Percentiles rank a stretch among this genome's conserved stretches.
Evolutionary conservation across 2,888 invertebrate genomes (phyloP).

Genomic region (Meliscaeva auricollis): DNA sequence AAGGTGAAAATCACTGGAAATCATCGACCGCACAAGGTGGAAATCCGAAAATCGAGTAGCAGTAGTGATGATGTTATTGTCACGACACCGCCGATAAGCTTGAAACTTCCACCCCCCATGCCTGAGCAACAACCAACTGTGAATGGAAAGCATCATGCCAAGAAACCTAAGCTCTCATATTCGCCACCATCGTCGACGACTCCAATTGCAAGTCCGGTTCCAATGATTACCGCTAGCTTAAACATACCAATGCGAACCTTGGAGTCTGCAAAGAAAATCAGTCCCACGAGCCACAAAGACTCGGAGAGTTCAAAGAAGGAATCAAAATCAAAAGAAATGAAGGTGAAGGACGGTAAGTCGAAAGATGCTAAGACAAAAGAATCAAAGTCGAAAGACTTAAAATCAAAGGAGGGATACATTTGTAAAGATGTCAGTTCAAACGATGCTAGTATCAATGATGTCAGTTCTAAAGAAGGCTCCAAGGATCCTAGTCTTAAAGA

Average conservation of each 20-base stretch:
- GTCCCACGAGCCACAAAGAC: slow-evolving; percentile 75
- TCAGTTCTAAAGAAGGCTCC: background rate
- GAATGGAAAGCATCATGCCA: slow-evolving; percentile 59
- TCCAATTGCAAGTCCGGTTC: background rate
- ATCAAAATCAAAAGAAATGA: slow-evolving; percentile 13
- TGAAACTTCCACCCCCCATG: slow-evolving; percentile 42
- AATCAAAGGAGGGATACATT: slow-evolving; percentile 21
- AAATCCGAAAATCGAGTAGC: slow-evolving; percentile 70
- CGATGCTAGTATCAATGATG: background rate
- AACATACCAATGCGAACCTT: slow-evolving; percentile 79
- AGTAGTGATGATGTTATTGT: slow-evolving; percentile 78
- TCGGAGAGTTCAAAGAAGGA: slow-evolving; percentile 44
- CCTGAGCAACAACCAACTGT: slow-evolving; percentile 41
- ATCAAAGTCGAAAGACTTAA: slow-evolving; percentile 29
- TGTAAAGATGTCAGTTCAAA: background rate
- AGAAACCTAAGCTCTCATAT: slow-evolving; percentile 43
- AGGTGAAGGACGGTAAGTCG: slow-evolving; percentile 10
- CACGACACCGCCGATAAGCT: slow-evolving; percentile 75
- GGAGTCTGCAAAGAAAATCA: slow-evolving; percentile 79
- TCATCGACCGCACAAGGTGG: slow-evolving; percentile 80
- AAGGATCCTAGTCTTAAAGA: background rate
- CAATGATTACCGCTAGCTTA: background rate
- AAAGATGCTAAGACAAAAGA: slow-evolving; percentile 21
- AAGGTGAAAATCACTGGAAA: slow-evolving; percentile 85
- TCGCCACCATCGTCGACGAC: slow-evolving; percentile 24